These are phyloP conservation scores for Harmothoe impar DNA, from an alignment of 2,888 invertebrate species.

Conservation along the genomic window DNA sequence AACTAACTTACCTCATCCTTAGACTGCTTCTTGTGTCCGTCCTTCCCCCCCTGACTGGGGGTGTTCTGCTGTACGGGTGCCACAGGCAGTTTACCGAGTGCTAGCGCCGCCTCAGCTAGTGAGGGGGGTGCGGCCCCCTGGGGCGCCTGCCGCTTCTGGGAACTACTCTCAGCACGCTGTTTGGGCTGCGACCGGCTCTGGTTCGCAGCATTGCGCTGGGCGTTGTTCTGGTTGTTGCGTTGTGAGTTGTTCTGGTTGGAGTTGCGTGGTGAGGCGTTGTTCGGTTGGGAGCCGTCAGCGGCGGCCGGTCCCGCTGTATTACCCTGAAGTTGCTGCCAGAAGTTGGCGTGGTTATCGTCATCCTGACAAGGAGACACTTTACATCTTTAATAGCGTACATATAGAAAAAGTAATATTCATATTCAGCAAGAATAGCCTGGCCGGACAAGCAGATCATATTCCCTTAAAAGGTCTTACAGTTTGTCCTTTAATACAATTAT, in stretches of 20 bases:
- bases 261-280: not conserved
- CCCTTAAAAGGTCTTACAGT: too few species aligned
- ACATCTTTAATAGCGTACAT: too few species aligned
- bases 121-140: slow-evolving; percentile 31
- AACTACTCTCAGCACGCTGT: not conserved
- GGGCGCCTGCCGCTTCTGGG: slow-evolving; percentile 13
- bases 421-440: too few species aligned
- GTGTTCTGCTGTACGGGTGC: not conserved
- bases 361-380: not conserved
- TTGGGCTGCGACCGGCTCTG: too few species aligned
- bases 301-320: not conserved
- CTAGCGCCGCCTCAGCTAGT: slow-evolving; percentile 35
- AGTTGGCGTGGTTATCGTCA: slow-evolving; percentile 59
- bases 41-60: not conserved
- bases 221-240: not conserved
- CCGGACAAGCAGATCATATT: too few species aligned
- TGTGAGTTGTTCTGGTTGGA: slow-evolving; percentile 43
- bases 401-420: too few species aligned
- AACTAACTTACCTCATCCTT: too few species aligned
- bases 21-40: not conserved
- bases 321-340: slow-evolving; percentile 58
- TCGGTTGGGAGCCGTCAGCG: not conserved
- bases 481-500: too few species aligned
- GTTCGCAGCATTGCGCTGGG: not conserved
- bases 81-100: slow-evolving; percentile 28